Conservation (phyloP, 1,140 invertebrate species). For the Drosophila watanabei region DNA sequence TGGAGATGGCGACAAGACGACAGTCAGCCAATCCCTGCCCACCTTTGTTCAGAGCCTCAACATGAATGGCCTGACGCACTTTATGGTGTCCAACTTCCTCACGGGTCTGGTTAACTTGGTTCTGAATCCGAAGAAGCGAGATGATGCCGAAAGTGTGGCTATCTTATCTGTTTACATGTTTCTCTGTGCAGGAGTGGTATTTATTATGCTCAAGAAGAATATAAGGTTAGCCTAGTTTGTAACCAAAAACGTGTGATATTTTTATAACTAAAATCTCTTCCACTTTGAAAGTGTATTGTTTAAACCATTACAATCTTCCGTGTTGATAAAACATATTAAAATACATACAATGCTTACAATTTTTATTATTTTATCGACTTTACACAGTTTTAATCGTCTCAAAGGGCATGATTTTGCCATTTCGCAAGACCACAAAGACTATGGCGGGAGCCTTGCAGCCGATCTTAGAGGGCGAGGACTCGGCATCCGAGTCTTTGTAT, state of each 20-base stretch:
- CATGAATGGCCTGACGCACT: slow-evolving; percentile 64
- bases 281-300: background rate
- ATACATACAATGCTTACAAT: background rate
- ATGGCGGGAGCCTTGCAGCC: slow-evolving; percentile 33
- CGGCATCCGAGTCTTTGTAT: slow-evolving; percentile 51
- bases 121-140: slow-evolving; percentile 37
- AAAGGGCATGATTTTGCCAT: slow-evolving; percentile 65
- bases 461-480: slow-evolving; percentile 10
- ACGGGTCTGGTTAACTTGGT: slow-evolving; percentile 70
- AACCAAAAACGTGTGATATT: slow-evolving; percentile 17
- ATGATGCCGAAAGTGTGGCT: slow-evolving; percentile 24
- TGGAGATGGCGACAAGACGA: slow-evolving; percentile 6
- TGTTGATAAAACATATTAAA: background rate
- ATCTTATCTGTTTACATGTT: slow-evolving; percentile 68
- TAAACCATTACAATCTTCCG: background rate
- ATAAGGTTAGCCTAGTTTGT: slow-evolving; percentile 64
- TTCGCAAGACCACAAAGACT: slow-evolving; percentile 66
- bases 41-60: slow-evolving; percentile 57
- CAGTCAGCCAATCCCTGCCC: slow-evolving; percentile 21
- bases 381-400: slow-evolving; percentile 32
- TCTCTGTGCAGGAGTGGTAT: slow-evolving; percentile 30
- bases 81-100: slow-evolving; percentile 66
- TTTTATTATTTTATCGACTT: background rate
- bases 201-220: slow-evolving; percentile 47
- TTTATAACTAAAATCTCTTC: background rate